Conservation (phyloP, 2,888 invertebrate genomes). For the Chymomyza fuscimana region DNA sequence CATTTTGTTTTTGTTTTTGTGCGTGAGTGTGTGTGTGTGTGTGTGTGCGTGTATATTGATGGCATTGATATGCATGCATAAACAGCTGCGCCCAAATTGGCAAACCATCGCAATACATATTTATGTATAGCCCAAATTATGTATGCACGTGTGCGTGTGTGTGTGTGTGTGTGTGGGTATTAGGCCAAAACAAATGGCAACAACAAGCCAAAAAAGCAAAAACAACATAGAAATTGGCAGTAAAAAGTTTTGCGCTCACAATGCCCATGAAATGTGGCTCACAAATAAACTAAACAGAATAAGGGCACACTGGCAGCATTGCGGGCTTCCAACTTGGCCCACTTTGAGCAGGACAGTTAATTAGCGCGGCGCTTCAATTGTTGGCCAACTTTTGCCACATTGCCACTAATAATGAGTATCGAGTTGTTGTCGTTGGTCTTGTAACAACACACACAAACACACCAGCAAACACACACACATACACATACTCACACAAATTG, state of each 20-base stretch:
- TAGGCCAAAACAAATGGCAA: slow-evolving; percentile 35
- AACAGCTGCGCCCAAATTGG: neutral
- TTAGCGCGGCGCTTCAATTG: slow-evolving; percentile 52
- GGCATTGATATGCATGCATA: neutral
- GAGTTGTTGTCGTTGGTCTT: neutral
- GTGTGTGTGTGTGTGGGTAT: slow-evolving; percentile 55
- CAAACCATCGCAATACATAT: neutral
- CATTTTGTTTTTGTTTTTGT: slow-evolving; percentile 32
- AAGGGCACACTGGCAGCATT: neutral
- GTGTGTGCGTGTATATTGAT: neutral
- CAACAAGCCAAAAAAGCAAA: neutral
- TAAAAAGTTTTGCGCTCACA: neutral
- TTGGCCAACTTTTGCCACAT: neutral
- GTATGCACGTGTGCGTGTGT: neutral
- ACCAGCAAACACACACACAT: neutral
- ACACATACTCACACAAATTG: neutral
- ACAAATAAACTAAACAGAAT: neutral
- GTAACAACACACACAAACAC: neutral
- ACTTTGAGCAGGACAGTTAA: slow-evolving; percentile 53
- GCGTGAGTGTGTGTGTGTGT: neutral
- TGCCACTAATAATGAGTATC: neutral
- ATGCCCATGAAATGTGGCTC: neutral
- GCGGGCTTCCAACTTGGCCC: neutral
- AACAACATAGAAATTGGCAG: neutral
- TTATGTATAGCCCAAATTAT: neutral